A percentile compares a stretch with the other conserved stretches of the same genome.
Evolutionary conservation across 2,797 vertebrate genomes (phyloP).

Genomic region (Erethizon dorsatum): DNA sequence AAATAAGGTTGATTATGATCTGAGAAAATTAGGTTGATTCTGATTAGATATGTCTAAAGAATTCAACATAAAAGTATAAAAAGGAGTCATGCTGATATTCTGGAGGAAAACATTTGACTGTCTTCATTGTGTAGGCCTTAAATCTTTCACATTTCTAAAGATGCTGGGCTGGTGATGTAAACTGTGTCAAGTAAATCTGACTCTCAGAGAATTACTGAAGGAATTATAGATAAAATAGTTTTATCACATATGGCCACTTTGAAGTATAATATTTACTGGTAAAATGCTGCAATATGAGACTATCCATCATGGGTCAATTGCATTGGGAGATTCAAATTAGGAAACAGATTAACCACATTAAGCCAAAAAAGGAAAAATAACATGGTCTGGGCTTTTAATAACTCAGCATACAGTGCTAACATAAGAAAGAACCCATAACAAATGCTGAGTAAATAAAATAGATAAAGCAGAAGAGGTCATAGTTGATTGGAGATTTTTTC

Average conservation of each 20-base stretch:
- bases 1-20: conserved; percentile 1
- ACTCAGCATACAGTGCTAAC: neutral
- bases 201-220: conserved; percentile 61
- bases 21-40: neutral
- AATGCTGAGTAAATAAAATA: conserved; percentile 25
- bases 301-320: neutral
- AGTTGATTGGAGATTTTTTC: neutral
- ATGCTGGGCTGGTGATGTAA: conserved; percentile 1
- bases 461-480: neutral
- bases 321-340: neutral
- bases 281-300: neutral
- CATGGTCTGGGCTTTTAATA: conserved; percentile 21
- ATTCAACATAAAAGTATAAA: conserved; percentile 48
- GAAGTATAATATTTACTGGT: neutral
- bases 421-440: conserved; percentile 8
- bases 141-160: conserved; percentile 37
- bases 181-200: conserved; percentile 50
- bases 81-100: conserved; percentile 1
- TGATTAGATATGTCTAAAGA: conserved; percentile 56
- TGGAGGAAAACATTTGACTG: neutral
- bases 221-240: conserved; percentile 22
- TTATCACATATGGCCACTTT: neutral
- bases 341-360: conserved; percentile 17
- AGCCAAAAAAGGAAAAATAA: neutral
- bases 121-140: conserved; percentile 20